A percentile compares a stretch with the other conserved stretches of the same genome.
These are phyloP conservation scores for Pediacus dermestoides DNA, from an alignment of 2,888 invertebrate species.

Conservation along the genomic window DNA sequence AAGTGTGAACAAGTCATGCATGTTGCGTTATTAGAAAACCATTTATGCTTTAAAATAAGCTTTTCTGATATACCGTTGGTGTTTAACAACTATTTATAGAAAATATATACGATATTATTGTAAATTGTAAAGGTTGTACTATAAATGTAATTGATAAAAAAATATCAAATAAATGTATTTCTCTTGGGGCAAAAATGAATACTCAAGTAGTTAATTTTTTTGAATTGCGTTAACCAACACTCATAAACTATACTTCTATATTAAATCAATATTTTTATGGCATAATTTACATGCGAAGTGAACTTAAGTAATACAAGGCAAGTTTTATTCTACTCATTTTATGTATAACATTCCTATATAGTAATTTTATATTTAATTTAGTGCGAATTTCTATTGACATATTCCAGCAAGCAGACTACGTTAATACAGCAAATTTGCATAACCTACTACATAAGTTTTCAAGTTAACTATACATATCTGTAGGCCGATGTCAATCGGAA, in stretches of 20 bases:
- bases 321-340: slow-evolving; percentile 19
- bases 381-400: slow-evolving; percentile 32
- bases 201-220: no score
- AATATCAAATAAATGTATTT: no score
- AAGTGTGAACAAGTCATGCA: no score
- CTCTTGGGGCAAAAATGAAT: no score
- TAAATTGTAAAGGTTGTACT: no score
- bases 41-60: no score
- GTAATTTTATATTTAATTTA: slow-evolving; percentile 33
- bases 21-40: no score
- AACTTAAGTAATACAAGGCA: slow-evolving; percentile 12
- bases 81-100: no score
- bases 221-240: no score
- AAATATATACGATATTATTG: no score
- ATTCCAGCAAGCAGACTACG: slow-evolving; percentile 18
- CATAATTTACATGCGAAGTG: slow-evolving; percentile 23
- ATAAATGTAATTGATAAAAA: no score
- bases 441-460: slow-evolving; percentile 25
- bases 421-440: slow-evolving; percentile 22
- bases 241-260: slow-evolving; percentile 27
- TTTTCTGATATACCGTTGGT: no score
- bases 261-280: slow-evolving; percentile 23
- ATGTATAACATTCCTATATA: slow-evolving; percentile 21
- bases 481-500: slow-evolving; percentile 31
- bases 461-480: slow-evolving; percentile 26